Conservation (phyloP, 64 coral and sea anemone genomes). For the Montipora foliosa region DNA sequence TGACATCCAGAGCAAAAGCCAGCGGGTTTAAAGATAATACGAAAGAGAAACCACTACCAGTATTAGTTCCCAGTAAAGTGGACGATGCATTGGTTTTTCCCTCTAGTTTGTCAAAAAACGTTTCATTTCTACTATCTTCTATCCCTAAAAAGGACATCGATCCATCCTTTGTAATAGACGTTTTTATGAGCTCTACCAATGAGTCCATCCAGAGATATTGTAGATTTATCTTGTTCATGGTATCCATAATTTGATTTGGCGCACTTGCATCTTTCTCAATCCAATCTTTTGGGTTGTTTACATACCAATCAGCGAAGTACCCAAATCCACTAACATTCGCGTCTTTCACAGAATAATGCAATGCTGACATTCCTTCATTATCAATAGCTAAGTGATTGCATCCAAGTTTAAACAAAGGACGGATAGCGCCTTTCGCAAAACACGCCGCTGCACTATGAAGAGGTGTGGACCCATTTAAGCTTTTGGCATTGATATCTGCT, state of each 20-base stretch:
- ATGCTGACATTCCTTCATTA: slow-evolving; percentile 37
- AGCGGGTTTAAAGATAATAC: slow-evolving; percentile 29
- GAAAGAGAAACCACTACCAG: background rate
- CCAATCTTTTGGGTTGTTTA: slow-evolving; percentile 41
- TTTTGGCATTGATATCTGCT: slow-evolving; percentile 32
- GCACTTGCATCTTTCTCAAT: background rate
- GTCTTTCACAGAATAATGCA: slow-evolving; percentile 60
- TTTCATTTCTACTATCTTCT: too few relatives aligned
- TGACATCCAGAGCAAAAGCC: background rate
- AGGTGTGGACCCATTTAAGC: slow-evolving; percentile 60
- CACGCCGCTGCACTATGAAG: slow-evolving; percentile 69
- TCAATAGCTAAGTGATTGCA: slow-evolving; percentile 34
- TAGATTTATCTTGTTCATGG: background rate
- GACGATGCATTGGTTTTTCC: too few relatives aligned
- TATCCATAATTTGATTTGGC: background rate
- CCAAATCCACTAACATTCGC: background rate
- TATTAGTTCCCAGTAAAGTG: background rate
- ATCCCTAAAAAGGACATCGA: too few relatives aligned
- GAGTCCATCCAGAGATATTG: slow-evolving; percentile 7
- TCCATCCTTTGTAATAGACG: background rate
- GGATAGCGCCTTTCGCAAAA: background rate
- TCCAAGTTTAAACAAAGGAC: slow-evolving; percentile 54
- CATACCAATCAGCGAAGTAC: slow-evolving; percentile 74
- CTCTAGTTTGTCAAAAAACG: too few relatives aligned
- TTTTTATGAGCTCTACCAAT: background rate